These are phyloP conservation scores for Stratiolaelaps scimitus DNA, from an alignment of 1,140 invertebrate genomes.

Conservation along the genomic window DNA sequence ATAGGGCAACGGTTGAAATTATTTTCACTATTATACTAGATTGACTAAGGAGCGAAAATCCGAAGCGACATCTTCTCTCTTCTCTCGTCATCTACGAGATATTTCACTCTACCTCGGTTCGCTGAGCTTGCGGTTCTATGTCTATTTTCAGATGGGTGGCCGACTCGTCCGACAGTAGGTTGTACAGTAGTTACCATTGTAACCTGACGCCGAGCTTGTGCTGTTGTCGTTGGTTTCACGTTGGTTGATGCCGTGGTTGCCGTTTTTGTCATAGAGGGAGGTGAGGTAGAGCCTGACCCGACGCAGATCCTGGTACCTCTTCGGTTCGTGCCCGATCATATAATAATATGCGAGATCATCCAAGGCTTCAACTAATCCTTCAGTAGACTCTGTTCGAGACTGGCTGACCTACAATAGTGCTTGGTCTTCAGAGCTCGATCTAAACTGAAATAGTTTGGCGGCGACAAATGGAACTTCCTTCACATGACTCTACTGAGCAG, in stretches of 20 bases:
- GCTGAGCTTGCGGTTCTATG: constrained; percentile 1
- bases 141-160: constrained; percentile 41
- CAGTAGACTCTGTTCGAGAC: neutral
- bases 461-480: constrained; percentile 39
- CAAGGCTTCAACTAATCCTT: neutral
- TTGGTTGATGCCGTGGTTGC: neutral
- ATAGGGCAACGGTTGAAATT: too few relatives aligned
- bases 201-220: neutral
- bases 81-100: neutral
- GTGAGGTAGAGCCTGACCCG: neutral
- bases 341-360: constrained; percentile 14
- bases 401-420: constrained; percentile 25
- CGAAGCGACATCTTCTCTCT: constrained; percentile 28
- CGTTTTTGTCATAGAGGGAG: neutral
- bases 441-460: constrained; percentile 32
- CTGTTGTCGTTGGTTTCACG: neutral
- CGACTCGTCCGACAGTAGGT: constrained; percentile 35
- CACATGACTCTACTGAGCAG: constrained; percentile 79
- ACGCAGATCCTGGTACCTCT: neutral
- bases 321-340: constrained; percentile 1
- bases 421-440: constrained; percentile 30
- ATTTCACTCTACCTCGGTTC: neutral
- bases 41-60: too few relatives aligned
- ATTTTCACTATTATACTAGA: too few relatives aligned
- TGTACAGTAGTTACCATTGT: constrained; percentile 22